phyloP scores from a whole-genome alignment of 2,797 vertebrate species.

The Cyclura pinguis region DNA sequence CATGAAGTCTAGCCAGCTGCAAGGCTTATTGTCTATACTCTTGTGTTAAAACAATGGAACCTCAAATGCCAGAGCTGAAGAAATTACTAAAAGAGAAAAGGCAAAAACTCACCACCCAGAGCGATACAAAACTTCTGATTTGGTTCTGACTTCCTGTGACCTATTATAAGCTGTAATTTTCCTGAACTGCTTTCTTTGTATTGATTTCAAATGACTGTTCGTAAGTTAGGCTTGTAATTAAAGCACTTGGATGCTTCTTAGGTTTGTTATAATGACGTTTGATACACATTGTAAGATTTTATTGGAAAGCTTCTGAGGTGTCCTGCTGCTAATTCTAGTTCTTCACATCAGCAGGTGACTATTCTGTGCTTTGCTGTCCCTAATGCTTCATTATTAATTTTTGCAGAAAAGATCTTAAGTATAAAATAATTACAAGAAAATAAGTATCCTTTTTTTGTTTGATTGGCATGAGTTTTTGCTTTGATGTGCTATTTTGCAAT shows the following conservation, averaged over 20 bases:
- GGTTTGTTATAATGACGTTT: constrained; percentile 9
- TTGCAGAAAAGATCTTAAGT: background rate
- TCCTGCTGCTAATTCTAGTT: constrained; percentile 20
- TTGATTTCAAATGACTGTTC: constrained; percentile 15
- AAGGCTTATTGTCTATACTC: background rate
- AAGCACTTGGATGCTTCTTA: constrained; percentile 16
- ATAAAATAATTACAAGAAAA: fast-evolving
- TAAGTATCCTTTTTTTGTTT: background rate
- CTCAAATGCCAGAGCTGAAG: background rate
- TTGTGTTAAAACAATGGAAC: background rate
- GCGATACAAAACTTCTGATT: background rate
- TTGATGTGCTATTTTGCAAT: background rate
- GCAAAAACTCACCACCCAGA: background rate
- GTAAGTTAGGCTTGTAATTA: constrained; percentile 34
- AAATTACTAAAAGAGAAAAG: background rate
- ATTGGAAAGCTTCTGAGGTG: background rate
- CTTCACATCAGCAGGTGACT: constrained; percentile 4
- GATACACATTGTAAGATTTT: background rate
- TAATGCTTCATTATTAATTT: background rate
- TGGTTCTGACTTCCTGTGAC: constrained; percentile 3
- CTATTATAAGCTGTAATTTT: constrained; percentile 32
- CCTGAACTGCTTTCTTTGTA: background rate
- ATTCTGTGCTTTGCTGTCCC: background rate
- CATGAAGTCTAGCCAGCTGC: background rate
- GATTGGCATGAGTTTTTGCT: background rate